Evolutionary conservation across 2,888 invertebrate species (phyloP).

Genomic region (Pterostichus madidus): DNA sequence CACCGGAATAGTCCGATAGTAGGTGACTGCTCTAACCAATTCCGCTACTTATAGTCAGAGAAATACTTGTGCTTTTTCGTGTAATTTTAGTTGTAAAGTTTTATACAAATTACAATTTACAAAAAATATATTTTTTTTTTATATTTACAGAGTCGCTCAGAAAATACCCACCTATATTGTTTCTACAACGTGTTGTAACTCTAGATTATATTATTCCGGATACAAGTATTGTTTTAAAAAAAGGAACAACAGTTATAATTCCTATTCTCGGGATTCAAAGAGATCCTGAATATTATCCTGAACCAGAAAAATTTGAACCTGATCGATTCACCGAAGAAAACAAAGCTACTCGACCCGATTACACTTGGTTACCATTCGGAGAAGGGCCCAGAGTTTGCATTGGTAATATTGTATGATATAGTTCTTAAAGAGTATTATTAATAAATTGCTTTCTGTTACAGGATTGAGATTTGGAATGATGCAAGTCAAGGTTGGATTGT

Average conservation of each 20-base stretch:
- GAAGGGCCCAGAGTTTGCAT: conserved; percentile 77
- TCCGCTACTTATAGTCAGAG: too few relatives aligned
- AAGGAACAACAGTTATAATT: conserved; percentile 7
- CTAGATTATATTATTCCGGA: conserved; percentile 70
- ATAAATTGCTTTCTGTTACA: conserved; percentile 10
- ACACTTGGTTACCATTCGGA: conserved; percentile 76
- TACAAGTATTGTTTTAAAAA: conserved; percentile 58
- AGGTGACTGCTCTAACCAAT: too few relatives aligned
- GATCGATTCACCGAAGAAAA: conserved; percentile 79
- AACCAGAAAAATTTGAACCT: too few relatives aligned
- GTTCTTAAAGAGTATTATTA: neutral
- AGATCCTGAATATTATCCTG: too few relatives aligned
- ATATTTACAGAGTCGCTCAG: conserved; percentile 73
- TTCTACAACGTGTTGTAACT: conserved; percentile 71
- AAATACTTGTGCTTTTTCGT: too few relatives aligned
- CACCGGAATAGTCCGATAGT: too few relatives aligned
- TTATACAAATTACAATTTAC: too few relatives aligned
- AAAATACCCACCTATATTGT: conserved; percentile 72
- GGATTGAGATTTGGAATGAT: conserved; percentile 61
- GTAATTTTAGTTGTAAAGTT: too few relatives aligned
- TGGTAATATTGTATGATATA: conserved; percentile 70
- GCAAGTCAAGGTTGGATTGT: conserved; percentile 58
- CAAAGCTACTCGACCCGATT: conserved; percentile 74
- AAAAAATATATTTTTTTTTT: neutral
- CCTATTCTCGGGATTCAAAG: conserved; percentile 73